phyloP scores from a whole-genome alignment of 2,113 vertebrate genomes.

The Scomber scombrus region DNA sequence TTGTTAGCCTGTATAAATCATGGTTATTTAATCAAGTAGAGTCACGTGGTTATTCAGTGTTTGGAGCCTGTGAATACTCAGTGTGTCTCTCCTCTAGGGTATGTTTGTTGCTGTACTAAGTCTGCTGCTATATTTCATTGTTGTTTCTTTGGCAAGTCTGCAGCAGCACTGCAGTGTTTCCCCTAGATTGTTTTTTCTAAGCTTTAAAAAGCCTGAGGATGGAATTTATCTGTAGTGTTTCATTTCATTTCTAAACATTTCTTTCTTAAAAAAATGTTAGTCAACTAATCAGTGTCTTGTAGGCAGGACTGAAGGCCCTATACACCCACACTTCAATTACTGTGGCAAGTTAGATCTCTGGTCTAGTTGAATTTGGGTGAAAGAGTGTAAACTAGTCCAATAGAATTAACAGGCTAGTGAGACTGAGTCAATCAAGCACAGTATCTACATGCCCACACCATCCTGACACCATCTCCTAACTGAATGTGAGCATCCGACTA shows the following conservation, averaged over 20 bases:
- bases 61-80: not conserved
- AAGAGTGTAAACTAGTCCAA: too few relatives aligned
- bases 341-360: too few relatives aligned
- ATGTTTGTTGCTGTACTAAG: slow-evolving; percentile 1
- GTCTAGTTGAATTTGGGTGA: too few relatives aligned
- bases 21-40: slow-evolving; percentile 45
- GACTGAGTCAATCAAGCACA: too few relatives aligned
- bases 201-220: not conserved
- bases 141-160: slow-evolving; percentile 8
- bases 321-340: too few relatives aligned
- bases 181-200: not conserved
- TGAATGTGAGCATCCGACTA: too few relatives aligned
- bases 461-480: too few relatives aligned
- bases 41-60: not conserved
- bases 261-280: not conserved
- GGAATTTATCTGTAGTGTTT: not conserved
- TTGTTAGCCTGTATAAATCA: slow-evolving; percentile 41
- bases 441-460: too few relatives aligned
- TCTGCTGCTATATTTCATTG: slow-evolving; percentile 42
- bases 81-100: not conserved
- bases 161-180: slow-evolving; percentile 34
- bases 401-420: too few relatives aligned
- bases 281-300: too few relatives aligned
- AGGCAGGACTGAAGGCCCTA: too few relatives aligned
- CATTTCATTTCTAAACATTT: not conserved